Evolutionary conservation across 2,888 invertebrate species (phyloP).

Genomic region (Hyposoter dolosus): DNA sequence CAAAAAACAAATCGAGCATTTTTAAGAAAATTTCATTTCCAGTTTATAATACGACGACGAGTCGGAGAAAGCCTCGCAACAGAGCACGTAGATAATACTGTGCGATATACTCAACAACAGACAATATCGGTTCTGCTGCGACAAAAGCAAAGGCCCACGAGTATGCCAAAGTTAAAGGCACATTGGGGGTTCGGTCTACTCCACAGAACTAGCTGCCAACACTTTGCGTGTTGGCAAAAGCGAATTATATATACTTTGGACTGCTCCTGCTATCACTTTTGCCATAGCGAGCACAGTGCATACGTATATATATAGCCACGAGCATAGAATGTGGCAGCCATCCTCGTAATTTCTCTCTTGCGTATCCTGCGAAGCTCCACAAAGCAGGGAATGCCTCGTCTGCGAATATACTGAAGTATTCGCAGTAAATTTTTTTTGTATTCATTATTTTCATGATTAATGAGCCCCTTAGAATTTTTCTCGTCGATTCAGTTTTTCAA

Average conservation of each 20-base stretch:
- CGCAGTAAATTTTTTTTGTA: too few species aligned
- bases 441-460: too few species aligned
- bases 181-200: constrained; percentile 33
- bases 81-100: constrained; percentile 79
- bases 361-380: background rate
- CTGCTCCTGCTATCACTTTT: constrained; percentile 28
- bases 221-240: constrained; percentile 43
- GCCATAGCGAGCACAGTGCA: background rate
- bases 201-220: background rate
- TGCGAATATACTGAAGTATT: too few species aligned
- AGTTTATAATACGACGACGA: too few species aligned
- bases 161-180: constrained; percentile 77
- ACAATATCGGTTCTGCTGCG: constrained; percentile 79
- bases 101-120: constrained; percentile 81
- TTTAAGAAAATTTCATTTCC: too few species aligned
- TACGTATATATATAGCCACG: background rate
- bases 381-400: constrained; percentile 41
- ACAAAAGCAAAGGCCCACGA: constrained; percentile 55
- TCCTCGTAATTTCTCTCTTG: constrained; percentile 17
- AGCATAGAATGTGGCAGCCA: background rate
- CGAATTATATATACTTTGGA: constrained; percentile 25
- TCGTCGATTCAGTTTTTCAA: too few species aligned
- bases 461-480: too few species aligned
- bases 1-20: too few species aligned
- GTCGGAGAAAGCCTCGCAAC: constrained; percentile 48